Evolutionary conservation across 2,888 invertebrate species (phyloP).

Genomic region (Kryphioiulus occultus): DNA sequence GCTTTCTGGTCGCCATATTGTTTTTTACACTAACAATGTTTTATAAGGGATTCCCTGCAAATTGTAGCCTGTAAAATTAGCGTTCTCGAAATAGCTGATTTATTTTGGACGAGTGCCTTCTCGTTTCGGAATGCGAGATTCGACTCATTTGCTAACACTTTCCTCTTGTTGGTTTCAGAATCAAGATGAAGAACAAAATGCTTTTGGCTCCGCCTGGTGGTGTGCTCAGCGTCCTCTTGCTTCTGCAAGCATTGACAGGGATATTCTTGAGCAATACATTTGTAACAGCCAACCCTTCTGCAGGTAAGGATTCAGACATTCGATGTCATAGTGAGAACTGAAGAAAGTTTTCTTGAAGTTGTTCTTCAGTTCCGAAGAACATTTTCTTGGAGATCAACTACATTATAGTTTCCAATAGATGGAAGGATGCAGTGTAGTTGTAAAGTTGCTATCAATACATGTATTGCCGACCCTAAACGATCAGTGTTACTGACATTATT

Average conservation of each 20-base stretch:
- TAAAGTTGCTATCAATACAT: no score
- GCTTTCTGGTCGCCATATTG: neutral
- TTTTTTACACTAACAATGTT: neutral
- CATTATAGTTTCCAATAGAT: no score
- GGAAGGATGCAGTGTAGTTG: no score
- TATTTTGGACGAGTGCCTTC: no score
- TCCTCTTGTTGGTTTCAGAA: neutral
- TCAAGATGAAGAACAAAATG: slow-evolving; percentile 26
- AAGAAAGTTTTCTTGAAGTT: neutral
- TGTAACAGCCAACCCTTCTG: neutral
- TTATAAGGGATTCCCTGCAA: no score
- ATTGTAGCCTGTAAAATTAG: no score
- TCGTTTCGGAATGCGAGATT: neutral
- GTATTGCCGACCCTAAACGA: no score
- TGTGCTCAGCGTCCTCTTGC: neutral
- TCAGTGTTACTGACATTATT: no score
- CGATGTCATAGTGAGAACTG: neutral
- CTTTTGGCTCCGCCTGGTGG: neutral
- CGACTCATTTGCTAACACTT: neutral
- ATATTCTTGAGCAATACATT: neutral
- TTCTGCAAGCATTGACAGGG: neutral
- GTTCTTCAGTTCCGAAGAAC: no score
- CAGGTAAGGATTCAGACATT: slow-evolving; percentile 1
- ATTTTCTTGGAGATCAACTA: no score
- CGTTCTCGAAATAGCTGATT: no score